Conservation (phyloP, 2,888 invertebrate species). For the Alentia gelatinosa region DNA sequence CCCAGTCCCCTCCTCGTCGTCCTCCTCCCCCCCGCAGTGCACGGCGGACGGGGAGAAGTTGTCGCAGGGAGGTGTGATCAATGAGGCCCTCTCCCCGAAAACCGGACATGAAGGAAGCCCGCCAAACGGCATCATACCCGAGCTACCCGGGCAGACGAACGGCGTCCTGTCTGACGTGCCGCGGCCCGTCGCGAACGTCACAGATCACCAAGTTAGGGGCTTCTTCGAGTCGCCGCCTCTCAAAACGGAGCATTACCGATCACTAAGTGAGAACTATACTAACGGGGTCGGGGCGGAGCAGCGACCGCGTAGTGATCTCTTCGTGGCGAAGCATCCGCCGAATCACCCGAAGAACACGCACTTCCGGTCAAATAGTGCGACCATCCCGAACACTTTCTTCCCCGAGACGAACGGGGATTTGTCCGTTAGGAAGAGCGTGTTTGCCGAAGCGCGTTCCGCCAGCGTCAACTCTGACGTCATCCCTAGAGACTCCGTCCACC, state of each 20-base stretch:
- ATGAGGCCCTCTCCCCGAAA: background rate
- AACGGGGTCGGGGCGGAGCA: background rate
- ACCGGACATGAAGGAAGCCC: background rate
- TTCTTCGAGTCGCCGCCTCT: background rate
- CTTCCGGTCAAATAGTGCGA: background rate
- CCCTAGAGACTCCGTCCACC: background rate
- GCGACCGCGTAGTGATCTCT: background rate
- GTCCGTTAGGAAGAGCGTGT: background rate
- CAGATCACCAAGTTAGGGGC: background rate
- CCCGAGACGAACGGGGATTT: background rate
- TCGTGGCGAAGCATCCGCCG: background rate
- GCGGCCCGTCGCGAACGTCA: background rate
- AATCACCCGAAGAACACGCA: background rate
- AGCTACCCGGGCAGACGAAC: no score
- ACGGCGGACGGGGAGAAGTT: background rate
- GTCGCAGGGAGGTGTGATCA: background rate
- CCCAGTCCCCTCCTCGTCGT: background rate
- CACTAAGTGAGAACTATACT: background rate
- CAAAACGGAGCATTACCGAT: background rate
- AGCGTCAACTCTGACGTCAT: constrained; percentile 15
- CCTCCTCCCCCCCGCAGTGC: background rate
- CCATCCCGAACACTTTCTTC: background rate
- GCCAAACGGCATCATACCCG: background rate
- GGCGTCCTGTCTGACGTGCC: no score
- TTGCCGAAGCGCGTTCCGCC: background rate